Percentiles rank a stretch among this genome's conserved stretches.
phyloP scores from a whole-genome alignment of 2,113 vertebrate species.

The Corythornis madagascariensis region DNA sequence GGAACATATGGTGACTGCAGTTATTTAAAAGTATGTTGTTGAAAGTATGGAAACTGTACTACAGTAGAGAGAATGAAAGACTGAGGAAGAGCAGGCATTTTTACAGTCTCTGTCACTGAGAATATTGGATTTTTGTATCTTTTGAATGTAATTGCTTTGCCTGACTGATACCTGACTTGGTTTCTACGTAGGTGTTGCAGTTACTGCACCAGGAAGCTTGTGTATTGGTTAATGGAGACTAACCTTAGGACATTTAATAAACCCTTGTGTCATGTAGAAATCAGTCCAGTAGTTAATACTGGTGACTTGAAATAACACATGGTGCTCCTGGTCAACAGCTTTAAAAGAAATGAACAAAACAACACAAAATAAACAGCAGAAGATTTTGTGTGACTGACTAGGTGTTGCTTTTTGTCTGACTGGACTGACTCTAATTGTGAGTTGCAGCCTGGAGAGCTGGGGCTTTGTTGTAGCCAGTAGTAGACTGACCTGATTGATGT shows the following conservation, averaged over 20 bases:
- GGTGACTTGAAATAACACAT: not conserved
- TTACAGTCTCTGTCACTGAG: not conserved
- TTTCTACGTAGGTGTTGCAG: not conserved
- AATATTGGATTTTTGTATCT: not conserved
- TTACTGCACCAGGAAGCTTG: not conserved
- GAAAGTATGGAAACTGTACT: not conserved
- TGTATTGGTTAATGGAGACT: not conserved
- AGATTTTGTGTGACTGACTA: not conserved
- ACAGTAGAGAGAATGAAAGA: not conserved
- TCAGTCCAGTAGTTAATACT: not conserved
- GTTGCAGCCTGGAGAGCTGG: not conserved
- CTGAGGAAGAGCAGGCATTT: not conserved
- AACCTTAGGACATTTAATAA: accelerated
- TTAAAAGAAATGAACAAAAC: not conserved
- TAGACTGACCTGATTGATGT: accelerated
- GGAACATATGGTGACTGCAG: not conserved
- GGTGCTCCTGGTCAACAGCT: not conserved
- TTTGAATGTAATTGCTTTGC: not conserved
- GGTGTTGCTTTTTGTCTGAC: not conserved
- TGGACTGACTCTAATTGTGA: not conserved
- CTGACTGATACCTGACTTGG: not conserved
- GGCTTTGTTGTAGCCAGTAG: not conserved
- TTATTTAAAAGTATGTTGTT: not conserved
- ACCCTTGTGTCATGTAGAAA: not conserved
- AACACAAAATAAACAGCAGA: not conserved